Evolutionary conservation across 2,113 vertebrate genomes (phyloP), one percentile per base, ranked within the genome.

Genomic region (Varanus komodoensis): DNA sequence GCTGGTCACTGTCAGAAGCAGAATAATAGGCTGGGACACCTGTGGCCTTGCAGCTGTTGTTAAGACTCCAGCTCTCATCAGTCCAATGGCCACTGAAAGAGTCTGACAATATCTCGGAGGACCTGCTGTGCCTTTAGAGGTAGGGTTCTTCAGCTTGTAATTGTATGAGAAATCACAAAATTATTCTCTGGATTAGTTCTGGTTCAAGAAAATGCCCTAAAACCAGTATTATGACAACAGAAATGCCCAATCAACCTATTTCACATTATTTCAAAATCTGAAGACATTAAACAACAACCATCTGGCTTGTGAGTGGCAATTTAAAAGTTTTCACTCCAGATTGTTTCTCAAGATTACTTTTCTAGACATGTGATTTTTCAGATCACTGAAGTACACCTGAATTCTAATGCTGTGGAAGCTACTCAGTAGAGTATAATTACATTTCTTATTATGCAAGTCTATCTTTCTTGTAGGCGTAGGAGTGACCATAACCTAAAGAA

Each of bases 221-320:
- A 87, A 52, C 17, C 0, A 68, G 8, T 44, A 79, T 1, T 48
- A 64, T 5, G n/a, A 67, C 77, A 25, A 8, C 50, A 71, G 8
- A 69, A 52, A 83, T 52, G 48, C 15, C 15, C 50, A n/a, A 89
- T 87, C 15, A 89, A 23, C 21, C 69, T 52, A 75, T 91, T 92
- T 90, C 67, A 87, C 15, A 89, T 27, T 82, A 87, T 29, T 29
- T 81, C 90, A 15, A 83, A 83, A 11, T 71, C 44, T 71, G 2
- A 34, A 91, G 87, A 50, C 73, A 82, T 21, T 52, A 82, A 64
- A 52, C 61, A 84, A 87, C 6, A 74, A 29, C 69, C 4, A 14
- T 79, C 82, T 93, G n/a, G 75, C 44, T 61, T 77, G 29, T 77
- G 34, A 87, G 34, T 44, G n/a, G 32, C 52, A 75, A 34, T 61